Conservation (phyloP, 1,140 invertebrate genomes). For the Goniozus legneri region DNA sequence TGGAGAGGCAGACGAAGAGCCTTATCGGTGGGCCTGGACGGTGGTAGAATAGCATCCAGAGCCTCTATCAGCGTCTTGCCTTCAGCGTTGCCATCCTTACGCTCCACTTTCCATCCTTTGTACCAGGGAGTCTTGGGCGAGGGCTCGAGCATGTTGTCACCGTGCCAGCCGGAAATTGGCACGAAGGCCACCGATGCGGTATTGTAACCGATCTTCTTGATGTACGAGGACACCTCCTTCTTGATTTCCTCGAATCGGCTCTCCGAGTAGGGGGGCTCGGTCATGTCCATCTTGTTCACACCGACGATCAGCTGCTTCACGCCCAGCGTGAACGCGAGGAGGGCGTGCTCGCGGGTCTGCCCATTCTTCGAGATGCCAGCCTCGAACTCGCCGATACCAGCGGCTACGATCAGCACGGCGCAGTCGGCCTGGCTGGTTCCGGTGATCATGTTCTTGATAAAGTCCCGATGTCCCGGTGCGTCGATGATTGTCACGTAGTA, state of each 20-base stretch:
- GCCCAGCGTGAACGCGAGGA: constrained; percentile 95
- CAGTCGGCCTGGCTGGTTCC: constrained; percentile 98
- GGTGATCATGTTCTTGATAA: constrained; percentile 99
- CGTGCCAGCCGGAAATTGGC: constrained; percentile 98
- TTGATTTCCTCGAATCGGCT: constrained; percentile 94
- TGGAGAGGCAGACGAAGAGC: constrained; percentile 92
- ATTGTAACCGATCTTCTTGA: constrained; percentile 98
- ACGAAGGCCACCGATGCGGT: constrained; percentile 95
- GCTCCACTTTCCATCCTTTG: constrained; percentile 93
- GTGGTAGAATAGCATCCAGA: constrained; percentile 92
- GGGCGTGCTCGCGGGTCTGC: constrained; percentile 97
- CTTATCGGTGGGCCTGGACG: constrained; percentile 91
- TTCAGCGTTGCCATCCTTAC: constrained; percentile 83
- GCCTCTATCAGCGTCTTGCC: constrained; percentile 92
- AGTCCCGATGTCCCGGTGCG: constrained; percentile 98
- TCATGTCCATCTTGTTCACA: constrained; percentile 99
- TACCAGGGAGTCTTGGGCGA: constrained; percentile 95
- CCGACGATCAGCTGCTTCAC: constrained; percentile 98
- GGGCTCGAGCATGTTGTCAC: constrained; percentile 95
- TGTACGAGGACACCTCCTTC: constrained; percentile 92
- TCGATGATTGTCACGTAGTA: constrained; percentile 99
- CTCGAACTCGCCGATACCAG: constrained; percentile 97
- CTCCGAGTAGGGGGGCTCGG: constrained; percentile 93
- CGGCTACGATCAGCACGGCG: constrained; percentile 95
- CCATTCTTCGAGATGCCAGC: constrained; percentile 99